Evolutionary conservation across 2,888 invertebrate genomes (phyloP).

Genomic region (Rhingia rostrata): DNA sequence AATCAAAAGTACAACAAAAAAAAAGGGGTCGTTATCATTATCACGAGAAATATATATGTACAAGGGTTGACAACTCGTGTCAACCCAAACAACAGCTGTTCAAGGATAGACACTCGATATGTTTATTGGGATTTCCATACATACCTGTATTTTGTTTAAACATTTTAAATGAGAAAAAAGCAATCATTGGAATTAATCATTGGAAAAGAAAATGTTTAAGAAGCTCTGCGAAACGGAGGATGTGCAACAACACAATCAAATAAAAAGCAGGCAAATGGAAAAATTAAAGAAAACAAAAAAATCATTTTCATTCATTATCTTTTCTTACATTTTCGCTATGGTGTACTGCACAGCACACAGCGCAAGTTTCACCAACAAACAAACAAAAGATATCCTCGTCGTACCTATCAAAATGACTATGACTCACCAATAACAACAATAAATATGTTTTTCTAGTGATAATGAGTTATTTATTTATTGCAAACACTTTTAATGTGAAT

Average conservation of each 20-base stretch:
- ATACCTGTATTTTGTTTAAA: background rate
- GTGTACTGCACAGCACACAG: conserved; percentile 44
- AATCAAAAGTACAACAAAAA: conserved; percentile 6
- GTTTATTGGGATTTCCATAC: background rate
- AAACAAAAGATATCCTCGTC: conserved; percentile 23
- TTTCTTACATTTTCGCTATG: conserved; percentile 63
- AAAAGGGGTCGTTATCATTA: conserved; percentile 8
- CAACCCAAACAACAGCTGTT: conserved; percentile 40
- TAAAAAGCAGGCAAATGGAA: background rate
- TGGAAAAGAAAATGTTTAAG: background rate
- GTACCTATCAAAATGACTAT: conserved; percentile 16
- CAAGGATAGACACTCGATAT: conserved; percentile 2
- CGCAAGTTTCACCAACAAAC: conserved; percentile 69
- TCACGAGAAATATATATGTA: conserved; percentile 5
- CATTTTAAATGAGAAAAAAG: conserved; percentile 4
- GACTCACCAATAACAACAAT: conserved; percentile 45
- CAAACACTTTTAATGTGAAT: background rate
- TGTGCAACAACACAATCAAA: conserved; percentile 26
- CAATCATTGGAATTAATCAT: conserved; percentile 22
- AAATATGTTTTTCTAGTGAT: conserved; percentile 19
- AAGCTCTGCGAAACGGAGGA: background rate
- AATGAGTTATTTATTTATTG: conserved; percentile 28
- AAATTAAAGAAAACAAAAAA: conserved; percentile 19
- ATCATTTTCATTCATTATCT: conserved; percentile 65
- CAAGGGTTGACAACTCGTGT: conserved; percentile 8